Evolutionary conservation across 1,140 invertebrate species (phyloP), one percentile per base, ranked within the genome.

Genomic region (Zophobas morio): DNA sequence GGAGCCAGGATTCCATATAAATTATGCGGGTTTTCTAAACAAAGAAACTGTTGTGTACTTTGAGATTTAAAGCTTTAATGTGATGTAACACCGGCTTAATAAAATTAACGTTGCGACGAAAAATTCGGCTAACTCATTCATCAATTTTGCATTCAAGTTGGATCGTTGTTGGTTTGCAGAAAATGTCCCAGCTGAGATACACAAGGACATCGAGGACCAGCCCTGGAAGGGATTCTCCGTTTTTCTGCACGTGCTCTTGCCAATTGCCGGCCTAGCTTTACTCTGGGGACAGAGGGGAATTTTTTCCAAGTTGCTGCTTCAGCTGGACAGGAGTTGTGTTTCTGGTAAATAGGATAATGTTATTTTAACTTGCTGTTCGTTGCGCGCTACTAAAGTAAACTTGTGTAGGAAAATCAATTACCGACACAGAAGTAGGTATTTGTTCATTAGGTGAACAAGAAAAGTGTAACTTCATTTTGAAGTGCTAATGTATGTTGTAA

Each of bases 301-400:
- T 36, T 77, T 82, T 36, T 40, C 75, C 6, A 74, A 76, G 71
- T 40, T 84, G 36, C 75, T 80, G 37, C 46, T 79, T 33, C 80
- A 83, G 33, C 20, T 83, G 20, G 83, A 84, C 47, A 79, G 74
- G 42, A 77, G 74, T 36, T 82, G 77, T 34, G 42, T 84, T 6
- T 75, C 83, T 60, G 80, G 83, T 84, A 77, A 79, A 80, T 66
- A 35, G n/a, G 4, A 74, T 71, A 39, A 40, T 54, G n/a, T 37
- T 20, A 20, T 20, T 20, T 20, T 20, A 20, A 20, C 20, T 20
- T 20, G 20, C 20, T 20, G 20, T 20, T 20, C 20, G 20, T 20
- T 20, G 20, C 20, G 20, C 20, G 20, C 20, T 20, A 20, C 20
- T 20, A 20, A 20, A 20, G 20, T 20, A 20, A 20, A 20, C 20